Base-by-base conservation (phyloP, 1,140 invertebrate genomes). In the Drosophila novamexicana region DNA sequence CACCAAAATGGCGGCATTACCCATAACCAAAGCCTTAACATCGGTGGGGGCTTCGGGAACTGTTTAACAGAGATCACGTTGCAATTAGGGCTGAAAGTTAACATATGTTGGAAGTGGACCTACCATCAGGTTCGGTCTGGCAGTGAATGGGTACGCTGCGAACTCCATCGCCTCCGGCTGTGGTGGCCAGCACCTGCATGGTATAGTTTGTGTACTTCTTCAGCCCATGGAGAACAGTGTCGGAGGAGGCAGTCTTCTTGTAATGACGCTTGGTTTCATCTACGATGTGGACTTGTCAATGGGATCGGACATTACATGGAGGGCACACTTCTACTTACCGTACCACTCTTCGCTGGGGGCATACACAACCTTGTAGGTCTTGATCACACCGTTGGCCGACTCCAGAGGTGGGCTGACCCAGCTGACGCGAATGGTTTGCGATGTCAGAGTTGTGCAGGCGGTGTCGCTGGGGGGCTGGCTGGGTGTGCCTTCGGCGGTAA, bases 201-300 rank as follows among this genome's bases (percentile, higher is more conserved):
- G 97, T 98, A 93, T 99, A 99, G 93, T 99, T 99, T 1, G 98
- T 99, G 92, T 96, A 99, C 92, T 98, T 98, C 92, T 98, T 97
- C 29, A 99, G 93, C 53, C 96, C 97, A 90, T 98, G 96, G 6
- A 98, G 94, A 86, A 98, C 98, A 1, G 97, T 98, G 93, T 98
- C 97, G 89, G 96, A 97, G 66, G 97, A 97, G 44, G 97, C 96
- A 50, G 97, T 97, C 74, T 97, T 98, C 92, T 98, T 98, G 2
- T 96, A 97, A 78, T 98, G 97, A 81, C 97, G 97, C 10, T 96
- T 97, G 81, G 96, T 97, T 91, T 98, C 97, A 92, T 98, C 97
- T 97, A 64, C 29, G 90, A 57, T n/a, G 16, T 7, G 40, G 39
- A 9, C 36, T 85, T 86, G 9, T 91, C 14, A 53, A 14, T n/a